Base-by-base conservation (phyloP, 2,113 vertebrate species). In the Aspiorhynchus laticeps region DNA sequence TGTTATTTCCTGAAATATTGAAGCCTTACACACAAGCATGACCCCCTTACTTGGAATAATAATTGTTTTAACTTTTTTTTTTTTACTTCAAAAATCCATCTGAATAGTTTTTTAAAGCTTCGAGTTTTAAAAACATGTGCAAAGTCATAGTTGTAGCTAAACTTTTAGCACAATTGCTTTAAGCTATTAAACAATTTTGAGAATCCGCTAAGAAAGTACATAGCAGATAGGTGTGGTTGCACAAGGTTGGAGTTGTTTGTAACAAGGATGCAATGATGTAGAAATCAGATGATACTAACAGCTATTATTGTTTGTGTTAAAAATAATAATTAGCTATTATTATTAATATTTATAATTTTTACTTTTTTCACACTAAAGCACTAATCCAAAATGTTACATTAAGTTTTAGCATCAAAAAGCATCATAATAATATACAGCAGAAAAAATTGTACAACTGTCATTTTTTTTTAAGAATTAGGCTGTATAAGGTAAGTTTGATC, bases 1-100 rank as follows among this genome's bases (percentile, higher is more conserved):
- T 75, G 38, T 74, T 75, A 48, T 48, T 76, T 76, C 41, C 74
- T 76, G 41, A 76, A 48, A 41, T 48, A 48, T 14, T 76, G 69
- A 24, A 0, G 69, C 36, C 33, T 24, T 41, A 11, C 4, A 11
- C 69, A 74, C 33, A 38, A 41, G 4, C 9, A 24, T 73, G 69
- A 38, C 36, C 33, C 33, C 36, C 21, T 41, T 74, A 24, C 36
- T 74, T 74, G 33, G 19, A 19, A 41, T 38, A 10, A 74, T 74
- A 41, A 19, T 73, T 73, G 17, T 41, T 38, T 38, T 38, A 9
- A 38, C 0, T 0, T 46, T 26, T 43, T 10, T 4, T 17, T 26
- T 43, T 21, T 46, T 2, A 46, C 24, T 26, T 46, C 9, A 67
- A 17, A 67, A 67, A 69, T 33, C 10, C 65, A 21, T 76, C 24